A percentile compares a stretch with the other conserved stretches of the same genome.
Conservation (phyloP, 2,888 invertebrate species). For the Acanthococcus lagerstroemiae region DNA sequence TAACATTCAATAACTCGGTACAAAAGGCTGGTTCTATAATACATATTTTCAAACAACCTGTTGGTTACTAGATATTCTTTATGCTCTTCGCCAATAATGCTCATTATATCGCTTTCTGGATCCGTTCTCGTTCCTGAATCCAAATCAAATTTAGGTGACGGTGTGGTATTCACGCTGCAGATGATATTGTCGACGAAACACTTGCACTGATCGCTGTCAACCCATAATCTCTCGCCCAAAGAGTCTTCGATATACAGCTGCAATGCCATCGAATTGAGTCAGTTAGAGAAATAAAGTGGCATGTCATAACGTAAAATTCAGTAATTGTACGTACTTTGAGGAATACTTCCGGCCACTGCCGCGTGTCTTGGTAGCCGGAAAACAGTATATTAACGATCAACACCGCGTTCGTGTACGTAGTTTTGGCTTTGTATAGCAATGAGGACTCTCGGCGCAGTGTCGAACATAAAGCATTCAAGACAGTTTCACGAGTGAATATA, state of each 20-base stretch:
- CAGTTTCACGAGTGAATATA: constrained; percentile 63
- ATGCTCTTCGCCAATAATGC: background rate
- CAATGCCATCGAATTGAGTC: constrained; percentile 32
- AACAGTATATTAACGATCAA: constrained; percentile 74
- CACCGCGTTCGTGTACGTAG: constrained; percentile 43
- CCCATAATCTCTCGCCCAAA: constrained; percentile 84
- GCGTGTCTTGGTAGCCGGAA: constrained; percentile 68
- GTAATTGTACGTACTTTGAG: constrained; percentile 69
- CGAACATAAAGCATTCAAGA: constrained; percentile 68
- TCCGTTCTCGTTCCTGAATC: constrained; percentile 15
- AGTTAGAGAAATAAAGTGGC: background rate
- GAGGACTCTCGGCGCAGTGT: constrained; percentile 61
- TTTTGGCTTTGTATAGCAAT: constrained; percentile 35
- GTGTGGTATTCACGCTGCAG: constrained; percentile 70
- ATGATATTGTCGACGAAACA: constrained; percentile 84
- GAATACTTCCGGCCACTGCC: constrained; percentile 84
- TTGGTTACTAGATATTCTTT: background rate
- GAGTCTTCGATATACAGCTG: constrained; percentile 91
- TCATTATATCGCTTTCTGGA: constrained; percentile 4
- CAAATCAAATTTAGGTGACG: constrained; percentile 48
- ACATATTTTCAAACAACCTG: background rate
- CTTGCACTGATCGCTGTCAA: constrained; percentile 82
- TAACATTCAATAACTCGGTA: no score
- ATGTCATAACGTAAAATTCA: constrained; percentile 17
- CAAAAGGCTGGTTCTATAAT: no score